Evolutionary conservation across 2,797 vertebrate genomes (phyloP).

Genomic region (Microctenopoma lineatum): DNA sequence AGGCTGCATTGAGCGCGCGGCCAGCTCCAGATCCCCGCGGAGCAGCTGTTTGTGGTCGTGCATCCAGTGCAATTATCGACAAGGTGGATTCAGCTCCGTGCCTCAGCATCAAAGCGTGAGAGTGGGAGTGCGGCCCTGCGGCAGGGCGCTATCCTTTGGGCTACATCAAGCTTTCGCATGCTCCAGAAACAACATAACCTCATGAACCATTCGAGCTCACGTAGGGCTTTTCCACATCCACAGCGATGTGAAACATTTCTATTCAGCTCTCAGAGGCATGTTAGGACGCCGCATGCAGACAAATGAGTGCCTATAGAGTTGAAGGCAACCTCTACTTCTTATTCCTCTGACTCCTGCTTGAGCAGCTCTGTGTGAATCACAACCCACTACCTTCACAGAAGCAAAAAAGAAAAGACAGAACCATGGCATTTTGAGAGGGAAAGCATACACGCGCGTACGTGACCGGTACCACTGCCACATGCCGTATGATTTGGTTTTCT

Average conservation of each 20-base stretch:
- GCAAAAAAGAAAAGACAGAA: constrained; percentile 40
- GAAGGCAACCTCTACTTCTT: constrained; percentile 68
- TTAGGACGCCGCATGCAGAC: constrained; percentile 71
- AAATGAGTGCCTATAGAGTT: constrained; percentile 73
- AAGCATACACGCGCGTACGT: constrained; percentile 37
- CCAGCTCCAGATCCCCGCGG: constrained; percentile 60
- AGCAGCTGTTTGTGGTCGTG: constrained; percentile 52
- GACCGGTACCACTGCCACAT: constrained; percentile 71
- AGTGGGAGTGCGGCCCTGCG: constrained; percentile 54
- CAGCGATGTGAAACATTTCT: constrained; percentile 22
- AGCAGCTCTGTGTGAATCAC: constrained; percentile 42
- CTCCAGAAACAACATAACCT: constrained; percentile 76
- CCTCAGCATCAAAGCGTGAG: constrained; percentile 75
- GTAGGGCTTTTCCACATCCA: constrained; percentile 57
- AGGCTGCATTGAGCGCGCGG: constrained; percentile 26
- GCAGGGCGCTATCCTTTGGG: constrained; percentile 51
- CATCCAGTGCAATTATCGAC: constrained; percentile 63
- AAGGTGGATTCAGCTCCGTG: constrained; percentile 69
- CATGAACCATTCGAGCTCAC: constrained; percentile 64
- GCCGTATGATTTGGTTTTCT: constrained; percentile 65
- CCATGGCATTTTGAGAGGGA: constrained; percentile 25
- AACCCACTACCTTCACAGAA: constrained; percentile 44
- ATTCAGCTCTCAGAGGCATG: constrained; percentile 70
- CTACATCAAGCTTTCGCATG: constrained; percentile 71
- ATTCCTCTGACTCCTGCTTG: constrained; percentile 50